Base-by-base conservation (phyloP, 37 sponge, comb jelly and placozoan species). In the Axinella damicornis region DNA sequence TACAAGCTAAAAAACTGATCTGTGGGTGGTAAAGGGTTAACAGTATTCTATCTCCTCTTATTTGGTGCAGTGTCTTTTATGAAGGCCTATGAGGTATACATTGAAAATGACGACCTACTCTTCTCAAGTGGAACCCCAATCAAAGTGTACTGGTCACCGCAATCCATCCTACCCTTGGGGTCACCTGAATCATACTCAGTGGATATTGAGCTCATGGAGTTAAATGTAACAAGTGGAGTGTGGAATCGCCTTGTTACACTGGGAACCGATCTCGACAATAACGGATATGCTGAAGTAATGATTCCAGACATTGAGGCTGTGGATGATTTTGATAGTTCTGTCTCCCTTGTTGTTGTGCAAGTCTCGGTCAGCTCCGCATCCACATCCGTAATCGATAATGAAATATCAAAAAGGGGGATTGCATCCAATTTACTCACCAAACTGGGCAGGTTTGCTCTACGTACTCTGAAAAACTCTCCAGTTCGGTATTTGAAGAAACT, bases 91-190 rank as follows among this genome's bases (percentile, higher is more conserved):
- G 73, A 71, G 28, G 73, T 57, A 25, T 54, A 38, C 27, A 21
- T 72, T 69, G 73, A 32, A 2, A 72, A 58, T 71, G 83, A 70
- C 9, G 73, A 71, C 35, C 11, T 71, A 31, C 15, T 82, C 27
- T 59, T 82, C 34, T 33, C 72, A 36, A 16, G 19, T 13, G 73
- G 62, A 72, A 22, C 35, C 5, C 57, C 41, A 37, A 62, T 71
- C 27, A 25, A 16, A 24, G 62, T 82, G 14, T 25, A 33, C 11
- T 82, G 83, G 83, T 57, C 72, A 37, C 83, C 83, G 25, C 39
- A 55, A 6, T 40, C 39, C 11, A 82, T 82, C 12, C 37, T 71
- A 28, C 83, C 83, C 1, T 11, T 82, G 46, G 39, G 53, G 33
- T 25, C 15, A 21, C 57, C 72, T 38, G 40, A 36, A 9, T 32